These are phyloP conservation scores for Latrodectus geometricus DNA, from an alignment of 1,140 invertebrate genomes.

Conservation along the genomic window DNA sequence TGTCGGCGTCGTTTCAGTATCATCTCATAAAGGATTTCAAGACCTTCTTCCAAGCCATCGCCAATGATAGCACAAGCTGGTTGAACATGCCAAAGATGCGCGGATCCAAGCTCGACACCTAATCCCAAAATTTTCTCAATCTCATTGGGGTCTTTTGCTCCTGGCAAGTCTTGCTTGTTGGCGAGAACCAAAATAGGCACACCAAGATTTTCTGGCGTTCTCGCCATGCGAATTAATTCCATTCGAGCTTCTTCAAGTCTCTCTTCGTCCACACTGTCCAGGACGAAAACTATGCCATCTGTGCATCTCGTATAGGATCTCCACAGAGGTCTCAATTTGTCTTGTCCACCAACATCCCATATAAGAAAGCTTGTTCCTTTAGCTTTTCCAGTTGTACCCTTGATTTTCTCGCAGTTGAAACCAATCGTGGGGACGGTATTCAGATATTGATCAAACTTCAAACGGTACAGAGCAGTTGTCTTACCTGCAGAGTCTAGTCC, in stretches of 20 bases:
- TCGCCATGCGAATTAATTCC: slow-evolving; percentile 88
- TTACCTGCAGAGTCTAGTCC: slow-evolving; percentile 97
- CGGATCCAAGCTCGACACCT: slow-evolving; percentile 77
- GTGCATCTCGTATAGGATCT: slow-evolving; percentile 91
- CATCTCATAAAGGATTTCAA: slow-evolving; percentile 95
- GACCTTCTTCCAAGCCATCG: slow-evolving; percentile 93
- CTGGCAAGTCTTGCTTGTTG: slow-evolving; percentile 94
- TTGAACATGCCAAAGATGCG: slow-evolving; percentile 86
- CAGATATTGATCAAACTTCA: slow-evolving; percentile 97
- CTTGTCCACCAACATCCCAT: slow-evolving; percentile 94
- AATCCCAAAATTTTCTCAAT: slow-evolving; percentile 82
- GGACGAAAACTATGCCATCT: slow-evolving; percentile 92
- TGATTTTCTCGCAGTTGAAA: slow-evolving; percentile 97
- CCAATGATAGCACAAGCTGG: slow-evolving; percentile 96
- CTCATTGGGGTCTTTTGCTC: slow-evolving; percentile 86
- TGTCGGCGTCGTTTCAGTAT: slow-evolving; percentile 92
- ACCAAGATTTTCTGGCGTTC: slow-evolving; percentile 86
- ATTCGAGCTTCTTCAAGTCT: slow-evolving; percentile 94
- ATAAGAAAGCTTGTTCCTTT: slow-evolving; percentile 79
- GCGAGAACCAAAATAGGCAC: slow-evolving; percentile 91
- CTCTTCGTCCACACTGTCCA: slow-evolving; percentile 90
- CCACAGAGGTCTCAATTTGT: slow-evolving; percentile 92
- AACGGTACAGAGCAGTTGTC: slow-evolving; percentile 93
- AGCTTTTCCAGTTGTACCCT: slow-evolving; percentile 72
- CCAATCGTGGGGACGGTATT: slow-evolving; percentile 98